Evolutionary conservation across 2,888 invertebrate species (phyloP).

Genomic region (Plutella xylostella): DNA sequence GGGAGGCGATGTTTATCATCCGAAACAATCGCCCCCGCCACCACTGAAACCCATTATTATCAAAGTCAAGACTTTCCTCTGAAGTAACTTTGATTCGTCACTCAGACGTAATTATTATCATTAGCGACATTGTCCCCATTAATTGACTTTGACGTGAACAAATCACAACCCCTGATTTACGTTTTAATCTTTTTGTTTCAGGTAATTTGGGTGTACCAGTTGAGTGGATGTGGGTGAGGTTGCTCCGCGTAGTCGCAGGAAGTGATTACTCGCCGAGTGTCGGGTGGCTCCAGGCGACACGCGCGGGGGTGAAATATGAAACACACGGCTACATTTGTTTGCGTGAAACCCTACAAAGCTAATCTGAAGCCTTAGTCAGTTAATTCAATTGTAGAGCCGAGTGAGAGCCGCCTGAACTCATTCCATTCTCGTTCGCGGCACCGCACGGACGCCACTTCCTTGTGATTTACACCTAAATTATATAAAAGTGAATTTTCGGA

Average conservation of each 20-base stretch:
- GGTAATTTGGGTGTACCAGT: conserved; percentile 32
- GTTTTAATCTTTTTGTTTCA: conserved; percentile 56
- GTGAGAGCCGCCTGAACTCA: conserved; percentile 40
- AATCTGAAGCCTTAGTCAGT: conserved; percentile 68
- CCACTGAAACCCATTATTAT: conserved; percentile 57
- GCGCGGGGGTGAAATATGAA: conserved; percentile 44
- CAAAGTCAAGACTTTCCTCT: conserved; percentile 61
- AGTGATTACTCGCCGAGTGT: conserved; percentile 21
- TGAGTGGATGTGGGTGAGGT: too few relatives aligned
- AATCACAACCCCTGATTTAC: conserved; percentile 47
- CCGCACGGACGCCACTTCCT: conserved; percentile 30
- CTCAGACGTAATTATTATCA: conserved; percentile 57
- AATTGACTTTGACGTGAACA: conserved; percentile 53
- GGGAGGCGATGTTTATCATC: conserved; percentile 66
- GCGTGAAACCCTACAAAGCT: conserved; percentile 57
- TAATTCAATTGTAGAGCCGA: conserved; percentile 63
- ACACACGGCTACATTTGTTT: conserved; percentile 41
- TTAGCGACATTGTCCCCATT: conserved; percentile 55
- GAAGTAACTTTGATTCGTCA: conserved; percentile 64
- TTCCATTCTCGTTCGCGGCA: conserved; percentile 38
- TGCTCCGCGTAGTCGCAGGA: too few relatives aligned
- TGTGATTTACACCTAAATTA: conserved; percentile 4
- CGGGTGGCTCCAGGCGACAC: too few relatives aligned
- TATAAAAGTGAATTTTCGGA: neutral
- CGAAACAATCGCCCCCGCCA: conserved; percentile 55